Conservation (phyloP, 1,140 invertebrate genomes). For the Branchinecta lindahli region DNA sequence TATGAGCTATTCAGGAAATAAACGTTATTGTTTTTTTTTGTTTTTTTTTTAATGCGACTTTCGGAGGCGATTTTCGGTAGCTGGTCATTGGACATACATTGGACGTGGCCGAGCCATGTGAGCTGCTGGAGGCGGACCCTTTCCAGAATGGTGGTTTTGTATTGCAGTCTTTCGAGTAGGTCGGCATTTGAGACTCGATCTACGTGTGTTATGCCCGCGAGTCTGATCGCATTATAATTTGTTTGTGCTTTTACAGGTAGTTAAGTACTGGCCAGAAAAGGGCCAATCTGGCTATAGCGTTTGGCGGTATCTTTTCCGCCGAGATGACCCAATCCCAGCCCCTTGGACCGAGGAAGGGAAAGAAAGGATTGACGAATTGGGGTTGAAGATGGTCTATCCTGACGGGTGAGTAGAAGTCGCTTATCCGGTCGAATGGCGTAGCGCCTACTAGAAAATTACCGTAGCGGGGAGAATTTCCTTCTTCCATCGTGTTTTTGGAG, state of each 20-base stretch:
- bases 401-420: background rate
- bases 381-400: slow-evolving; percentile 26
- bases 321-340: slow-evolving; percentile 61
- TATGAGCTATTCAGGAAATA: too few species aligned
- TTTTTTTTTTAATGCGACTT: too few species aligned
- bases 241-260: slow-evolving; percentile 32
- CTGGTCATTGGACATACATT: too few species aligned
- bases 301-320: slow-evolving; percentile 59
- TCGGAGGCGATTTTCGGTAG: background rate
- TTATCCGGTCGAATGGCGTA: background rate
- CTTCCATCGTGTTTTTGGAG: background rate
- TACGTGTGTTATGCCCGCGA: too few species aligned
- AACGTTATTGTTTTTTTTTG: too few species aligned
- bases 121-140: too few species aligned
- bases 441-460: background rate
- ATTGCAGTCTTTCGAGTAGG: too few species aligned
- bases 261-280: slow-evolving; percentile 65
- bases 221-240: slow-evolving; percentile 16
- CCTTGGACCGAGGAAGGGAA: slow-evolving; percentile 66
- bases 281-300: slow-evolving; percentile 62
- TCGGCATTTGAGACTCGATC: too few species aligned
- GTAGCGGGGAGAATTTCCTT: background rate
- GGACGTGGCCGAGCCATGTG: too few species aligned
- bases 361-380: slow-evolving; percentile 31
- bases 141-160: too few species aligned